A percentile compares a stretch with the other conserved stretches of the same genome.
These are phyloP conservation scores for Hydractinia echinata DNA, from an alignment of 30 jellyfish, hydroid and myxozoan species.

Conservation along the genomic window DNA sequence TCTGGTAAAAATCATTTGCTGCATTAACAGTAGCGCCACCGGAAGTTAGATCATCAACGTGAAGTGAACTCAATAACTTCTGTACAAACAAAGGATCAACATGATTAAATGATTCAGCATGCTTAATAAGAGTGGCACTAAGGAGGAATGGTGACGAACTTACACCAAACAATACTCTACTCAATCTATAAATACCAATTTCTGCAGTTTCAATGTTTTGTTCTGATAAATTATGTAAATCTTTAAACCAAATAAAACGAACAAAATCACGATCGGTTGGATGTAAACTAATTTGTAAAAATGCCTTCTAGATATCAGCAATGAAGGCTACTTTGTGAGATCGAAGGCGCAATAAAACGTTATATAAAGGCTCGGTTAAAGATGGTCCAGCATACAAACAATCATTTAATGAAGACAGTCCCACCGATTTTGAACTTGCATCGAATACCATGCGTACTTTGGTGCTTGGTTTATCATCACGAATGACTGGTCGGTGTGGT, in stretches of 20 bases:
- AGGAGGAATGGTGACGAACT: neutral
- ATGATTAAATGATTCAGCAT: too few species aligned
- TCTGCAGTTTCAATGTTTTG: neutral
- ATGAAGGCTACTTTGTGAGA: conserved; percentile 35
- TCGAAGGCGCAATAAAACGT: conserved; percentile 44
- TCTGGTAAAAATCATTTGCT: too few species aligned
- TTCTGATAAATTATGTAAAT: neutral
- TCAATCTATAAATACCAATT: conserved; percentile 34
- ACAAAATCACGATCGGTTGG: conserved; percentile 42
- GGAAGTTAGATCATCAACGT: too few species aligned
- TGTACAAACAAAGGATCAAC: too few species aligned
- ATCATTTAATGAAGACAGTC: conserved; percentile 39
- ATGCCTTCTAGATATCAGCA: conserved; percentile 65
- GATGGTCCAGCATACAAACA: conserved; percentile 51
- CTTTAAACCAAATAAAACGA: conserved; percentile 52
- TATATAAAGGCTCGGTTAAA: conserved; percentile 33
- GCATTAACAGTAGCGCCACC: too few species aligned
- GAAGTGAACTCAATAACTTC: too few species aligned
- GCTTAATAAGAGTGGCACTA: too few species aligned
- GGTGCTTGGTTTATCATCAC: conserved; percentile 49
- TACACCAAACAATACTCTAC: conserved; percentile 58
- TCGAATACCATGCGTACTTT: conserved; percentile 60
- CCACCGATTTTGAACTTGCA: conserved; percentile 34
- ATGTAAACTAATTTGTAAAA: conserved; percentile 33
- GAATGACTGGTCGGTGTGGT: conserved; percentile 62